phyloP scores from a whole-genome alignment of 37 sponge, comb jelly and placozoan species.

The Agelas oroides region DNA sequence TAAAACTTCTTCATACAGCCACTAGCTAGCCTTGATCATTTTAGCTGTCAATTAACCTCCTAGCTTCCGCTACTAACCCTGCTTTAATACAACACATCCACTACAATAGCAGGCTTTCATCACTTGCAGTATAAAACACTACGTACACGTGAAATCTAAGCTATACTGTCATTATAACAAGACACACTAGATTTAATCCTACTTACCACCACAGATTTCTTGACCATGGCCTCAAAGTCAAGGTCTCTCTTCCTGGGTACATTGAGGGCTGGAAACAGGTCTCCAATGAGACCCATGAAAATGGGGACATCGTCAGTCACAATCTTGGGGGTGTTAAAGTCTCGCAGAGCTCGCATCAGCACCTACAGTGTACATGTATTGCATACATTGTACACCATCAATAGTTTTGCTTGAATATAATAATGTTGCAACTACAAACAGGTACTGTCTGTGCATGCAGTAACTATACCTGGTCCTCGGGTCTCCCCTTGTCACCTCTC shows the following conservation, averaged over 20 bases:
- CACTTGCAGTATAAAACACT: too few relatives aligned
- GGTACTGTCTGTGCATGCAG: too few relatives aligned
- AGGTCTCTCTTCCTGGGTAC: constrained; percentile 97
- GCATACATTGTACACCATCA: too few relatives aligned
- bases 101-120: too few relatives aligned
- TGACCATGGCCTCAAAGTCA: constrained; percentile 92
- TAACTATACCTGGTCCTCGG: constrained; percentile 98
- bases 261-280: constrained; percentile 97
- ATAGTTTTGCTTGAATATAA: not conserved
- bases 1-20: too few relatives aligned
- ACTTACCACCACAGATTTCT: constrained; percentile 83
- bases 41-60: too few relatives aligned
- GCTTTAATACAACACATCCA: too few relatives aligned
- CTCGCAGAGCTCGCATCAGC: constrained; percentile 97
- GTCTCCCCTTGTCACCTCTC: constrained; percentile 94
- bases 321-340: constrained; percentile 99
- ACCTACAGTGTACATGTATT: constrained; percentile 51
- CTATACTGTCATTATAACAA: too few relatives aligned
- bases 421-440: not conserved
- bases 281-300: constrained; percentile 99
- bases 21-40: too few relatives aligned
- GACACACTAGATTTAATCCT: too few relatives aligned
- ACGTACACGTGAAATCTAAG: too few relatives aligned
- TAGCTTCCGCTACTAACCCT: too few relatives aligned
- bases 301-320: constrained; percentile 96